phyloP scores from a whole-genome alignment of 2,113 vertebrate species.

The Pelmatolapia mariae region DNA sequence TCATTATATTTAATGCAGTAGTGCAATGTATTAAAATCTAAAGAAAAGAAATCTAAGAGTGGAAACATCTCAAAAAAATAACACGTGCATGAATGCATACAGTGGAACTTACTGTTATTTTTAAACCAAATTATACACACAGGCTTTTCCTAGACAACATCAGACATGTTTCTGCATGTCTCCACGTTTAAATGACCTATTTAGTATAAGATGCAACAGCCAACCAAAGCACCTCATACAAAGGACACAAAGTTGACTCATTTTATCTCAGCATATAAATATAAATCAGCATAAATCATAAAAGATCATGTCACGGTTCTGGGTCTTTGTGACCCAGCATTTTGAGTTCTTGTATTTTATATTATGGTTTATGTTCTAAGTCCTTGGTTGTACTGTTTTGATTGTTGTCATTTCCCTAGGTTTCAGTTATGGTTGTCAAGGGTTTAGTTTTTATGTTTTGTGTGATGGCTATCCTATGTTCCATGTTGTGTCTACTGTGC shows the following conservation, averaged over 20 bases:
- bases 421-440: background rate
- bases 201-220: background rate
- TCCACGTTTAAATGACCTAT: background rate
- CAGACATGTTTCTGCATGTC: background rate
- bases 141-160: background rate
- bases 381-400: fast-evolving
- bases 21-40: background rate
- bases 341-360: background rate
- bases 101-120: background rate
- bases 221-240: background rate
- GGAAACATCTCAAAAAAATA: background rate
- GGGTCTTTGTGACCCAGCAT: background rate
- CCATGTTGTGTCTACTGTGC: too few species aligned
- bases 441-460: background rate
- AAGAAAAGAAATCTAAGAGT: background rate
- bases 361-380: background rate
- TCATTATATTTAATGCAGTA: background rate
- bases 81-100: background rate
- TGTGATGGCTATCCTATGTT: background rate
- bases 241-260: background rate
- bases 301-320: background rate
- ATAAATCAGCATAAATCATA: background rate
- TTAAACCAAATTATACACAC: background rate
- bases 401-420: background rate
- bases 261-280: background rate